These are phyloP conservation scores for Numenius arquata DNA, from an alignment of 2,113 vertebrate species.

Conservation along the genomic window DNA sequence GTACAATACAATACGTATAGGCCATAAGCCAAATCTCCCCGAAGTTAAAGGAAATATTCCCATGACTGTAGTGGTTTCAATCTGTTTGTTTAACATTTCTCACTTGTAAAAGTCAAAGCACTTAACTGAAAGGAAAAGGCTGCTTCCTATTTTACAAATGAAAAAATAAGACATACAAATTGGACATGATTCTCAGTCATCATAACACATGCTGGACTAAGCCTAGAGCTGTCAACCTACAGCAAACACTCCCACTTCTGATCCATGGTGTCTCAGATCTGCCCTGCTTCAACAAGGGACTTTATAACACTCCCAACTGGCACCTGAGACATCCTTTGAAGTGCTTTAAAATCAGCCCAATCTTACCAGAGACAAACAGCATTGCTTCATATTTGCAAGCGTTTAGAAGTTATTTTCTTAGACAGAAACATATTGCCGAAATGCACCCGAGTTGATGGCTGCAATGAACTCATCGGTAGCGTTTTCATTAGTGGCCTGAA, in stretches of 20 bases:
- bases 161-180: neutral
- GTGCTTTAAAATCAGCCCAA: neutral
- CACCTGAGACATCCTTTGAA: neutral
- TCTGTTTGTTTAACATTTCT: conserved; percentile 40
- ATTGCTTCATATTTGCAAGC: neutral
- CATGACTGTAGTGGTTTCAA: conserved; percentile 6
- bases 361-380: neutral
- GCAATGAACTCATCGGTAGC: neutral
- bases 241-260: neutral
- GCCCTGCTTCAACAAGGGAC: neutral
- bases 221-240: neutral
- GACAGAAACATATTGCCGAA: neutral
- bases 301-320: neutral
- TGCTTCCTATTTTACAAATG: neutral
- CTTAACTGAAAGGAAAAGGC: neutral
- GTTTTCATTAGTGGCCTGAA: neutral
- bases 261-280: neutral
- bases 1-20: neutral
- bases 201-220: neutral
- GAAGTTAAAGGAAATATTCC: conserved; percentile 40
- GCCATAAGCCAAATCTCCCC: conserved; percentile 11
- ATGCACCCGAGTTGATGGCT: neutral
- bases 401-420: neutral
- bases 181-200: neutral
- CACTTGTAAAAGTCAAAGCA: conserved; percentile 29